Evolutionary conservation across 2,113 vertebrate species (phyloP), one percentile per base, ranked within the genome.

Genomic region (Perca fluviatilis): DNA sequence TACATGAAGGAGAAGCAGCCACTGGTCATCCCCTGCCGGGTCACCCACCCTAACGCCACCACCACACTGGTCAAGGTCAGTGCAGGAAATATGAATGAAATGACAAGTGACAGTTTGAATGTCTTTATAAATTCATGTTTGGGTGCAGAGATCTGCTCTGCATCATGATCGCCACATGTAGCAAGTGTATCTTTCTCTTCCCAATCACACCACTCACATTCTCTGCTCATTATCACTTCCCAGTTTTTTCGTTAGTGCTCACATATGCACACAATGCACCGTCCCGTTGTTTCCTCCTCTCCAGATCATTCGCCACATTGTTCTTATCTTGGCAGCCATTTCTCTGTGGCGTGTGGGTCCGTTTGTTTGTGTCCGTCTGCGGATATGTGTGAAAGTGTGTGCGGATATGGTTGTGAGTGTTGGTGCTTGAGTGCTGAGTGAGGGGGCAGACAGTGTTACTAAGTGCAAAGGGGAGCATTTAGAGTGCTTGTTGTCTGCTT

Each of bases 1-100:
- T 94, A 93, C 67, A 95, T 98, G 95, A 95, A 86, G 25, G 93
- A 96, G 89, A 96, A 96, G 84, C 85, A 94, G 90, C 87, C 95
- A 16, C 89, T 99, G 81, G 74, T 97, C 81, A 93, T 99, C 81
- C 98, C 98, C 64, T 99, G 98, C 95, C 95, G 96, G 87, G 97
- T 97, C 80, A 97, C 98, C 1, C 92, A 97, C 57, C 98, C 98
- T 5, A 91, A 97, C 60, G 9, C 96, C 90, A 92, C 86, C 68
- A 96, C 98, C 72, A 93, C 94, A 18, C 94, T 99, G 80, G 89
- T 95, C 73, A 96, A 95, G 94, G 96, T 96, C 74, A 94, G 94
- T 85, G 68, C 33, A 61, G 23, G 58, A 43, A 76, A 60, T 19
- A 43, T 62, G 5, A 19, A 25, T 49, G 6, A 72, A 46, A 12